Conservation (phyloP, 92 coral and sea anemone genomes). For the Pocillopora grandis region DNA sequence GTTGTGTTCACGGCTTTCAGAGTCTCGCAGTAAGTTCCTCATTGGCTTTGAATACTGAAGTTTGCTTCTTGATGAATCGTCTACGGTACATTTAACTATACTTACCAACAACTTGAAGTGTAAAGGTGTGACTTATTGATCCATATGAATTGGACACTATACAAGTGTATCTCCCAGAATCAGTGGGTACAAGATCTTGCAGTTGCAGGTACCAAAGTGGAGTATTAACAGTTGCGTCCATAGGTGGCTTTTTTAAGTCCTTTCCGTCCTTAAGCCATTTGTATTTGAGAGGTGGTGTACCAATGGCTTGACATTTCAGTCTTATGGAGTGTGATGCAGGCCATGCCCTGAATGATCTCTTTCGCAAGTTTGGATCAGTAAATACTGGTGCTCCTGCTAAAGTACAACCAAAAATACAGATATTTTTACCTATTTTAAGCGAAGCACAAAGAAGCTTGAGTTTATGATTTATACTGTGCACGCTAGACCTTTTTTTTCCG, state of each 20-base stretch:
- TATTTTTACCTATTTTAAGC: no score
- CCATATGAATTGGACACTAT: conserved; percentile 90
- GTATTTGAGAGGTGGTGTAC: conserved; percentile 75
- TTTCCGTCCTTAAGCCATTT: conserved; percentile 85
- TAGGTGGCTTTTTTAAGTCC: conserved; percentile 52
- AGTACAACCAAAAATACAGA: not conserved
- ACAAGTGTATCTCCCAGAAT: conserved; percentile 90
- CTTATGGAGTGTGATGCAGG: conserved; percentile 73
- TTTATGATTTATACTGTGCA: no score
- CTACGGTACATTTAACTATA: not conserved
- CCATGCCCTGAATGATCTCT: conserved; percentile 78
- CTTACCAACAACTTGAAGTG: conserved; percentile 84
- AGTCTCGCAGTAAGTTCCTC: not conserved
- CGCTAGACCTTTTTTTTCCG: no score
- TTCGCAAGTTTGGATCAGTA: conserved; percentile 47
- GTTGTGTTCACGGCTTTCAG: not conserved
- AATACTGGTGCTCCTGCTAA: conserved; percentile 57
- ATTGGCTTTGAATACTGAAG: no score
- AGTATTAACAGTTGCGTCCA: conserved; percentile 79
- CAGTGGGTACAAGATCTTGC: conserved; percentile 73
- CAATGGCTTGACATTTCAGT: conserved; percentile 73
- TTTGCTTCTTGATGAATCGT: no score
- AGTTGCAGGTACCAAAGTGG: conserved; percentile 73
- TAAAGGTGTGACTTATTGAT: conserved; percentile 78
- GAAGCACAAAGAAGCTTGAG: no score